Base-by-base conservation (phyloP, 2,113 vertebrate species). In the Toxotes jaculatrix region DNA sequence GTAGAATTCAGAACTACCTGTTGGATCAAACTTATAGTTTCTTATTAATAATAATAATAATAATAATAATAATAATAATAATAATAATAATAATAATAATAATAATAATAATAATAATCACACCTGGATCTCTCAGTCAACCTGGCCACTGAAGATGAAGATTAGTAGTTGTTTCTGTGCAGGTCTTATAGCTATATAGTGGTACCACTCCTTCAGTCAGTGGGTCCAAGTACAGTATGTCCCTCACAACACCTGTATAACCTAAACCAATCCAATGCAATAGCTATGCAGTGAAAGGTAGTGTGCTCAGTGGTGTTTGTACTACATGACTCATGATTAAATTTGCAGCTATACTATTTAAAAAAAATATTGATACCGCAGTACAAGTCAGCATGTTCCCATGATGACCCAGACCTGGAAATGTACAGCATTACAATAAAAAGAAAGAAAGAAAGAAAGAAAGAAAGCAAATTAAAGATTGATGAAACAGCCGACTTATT, bases 1-100 rank as follows among this genome's bases (percentile, higher is more conserved):
- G 21, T 56, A n/a, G 79, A 23, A 53, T 23, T 43, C 19, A 60
- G 47, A 45, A 8, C 79, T 65, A 91, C 90, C 85, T 89, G 91
- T 88, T 91, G 80, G 72, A 86, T 83, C 34, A 56, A 8, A 74
- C 53, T 56, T 21, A 56, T 21, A 45, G 17, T 0, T 40, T 9
- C 8, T 77, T 14, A 14, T 57, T 23, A 23, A 73, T 17, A n/a
- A 68, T 23, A 10, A 49, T n/a, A 55, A 55, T 23, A 23, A 53
- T 7, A 53, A 53, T 27, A 27, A 27, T 0, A 49, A 36, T 7
- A 14, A 68, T 42, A 0, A 4, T 23, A 67, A 64, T 66, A 3
- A 42, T 16, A 34, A 51, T 55, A 10, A 55, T 0, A 32, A 16
- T 11, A 7, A 67, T 67, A 40, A 49, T 40, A 0, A 4, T n/a